Conservation (phyloP, 2,113 vertebrate species). For the Theristicus caerulescens region DNA sequence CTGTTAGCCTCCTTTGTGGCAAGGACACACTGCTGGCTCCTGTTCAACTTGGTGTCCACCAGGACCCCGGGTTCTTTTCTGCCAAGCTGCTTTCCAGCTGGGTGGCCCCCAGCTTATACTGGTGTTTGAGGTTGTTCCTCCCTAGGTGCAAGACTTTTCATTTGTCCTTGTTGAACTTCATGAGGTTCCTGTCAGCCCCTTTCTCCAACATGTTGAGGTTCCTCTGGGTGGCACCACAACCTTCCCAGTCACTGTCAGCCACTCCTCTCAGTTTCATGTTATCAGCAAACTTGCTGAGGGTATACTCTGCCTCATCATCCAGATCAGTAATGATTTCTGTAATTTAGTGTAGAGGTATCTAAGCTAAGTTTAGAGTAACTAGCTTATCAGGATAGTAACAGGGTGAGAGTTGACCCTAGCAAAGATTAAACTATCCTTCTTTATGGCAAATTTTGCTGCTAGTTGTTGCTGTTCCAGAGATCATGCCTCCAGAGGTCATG, state of each 20-base stretch:
- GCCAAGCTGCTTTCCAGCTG: neutral
- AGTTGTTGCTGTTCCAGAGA: neutral
- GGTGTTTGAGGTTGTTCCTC: neutral
- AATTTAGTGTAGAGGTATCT: neutral
- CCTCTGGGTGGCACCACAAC: neutral
- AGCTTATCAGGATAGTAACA: neutral
- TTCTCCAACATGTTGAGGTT: neutral
- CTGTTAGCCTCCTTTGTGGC: rapidly evolving
- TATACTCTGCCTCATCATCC: neutral
- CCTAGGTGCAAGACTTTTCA: neutral
- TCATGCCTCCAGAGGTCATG: neutral
- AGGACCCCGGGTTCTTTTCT: neutral
- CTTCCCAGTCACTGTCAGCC: neutral
- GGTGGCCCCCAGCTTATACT: neutral
- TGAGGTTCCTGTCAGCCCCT: neutral
- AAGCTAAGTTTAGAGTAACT: neutral
- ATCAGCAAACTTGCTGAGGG: neutral
- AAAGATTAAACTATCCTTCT: neutral
- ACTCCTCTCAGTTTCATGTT: neutral
- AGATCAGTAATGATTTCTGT: neutral
- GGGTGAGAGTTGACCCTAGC: neutral
- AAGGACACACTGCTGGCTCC: neutral
- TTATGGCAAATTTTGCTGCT: neutral
- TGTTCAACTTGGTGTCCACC: neutral
- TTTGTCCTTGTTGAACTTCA: neutral